Base-by-base conservation (phyloP, 2,113 vertebrate genomes). In the Tylochromis polylepis region DNA sequence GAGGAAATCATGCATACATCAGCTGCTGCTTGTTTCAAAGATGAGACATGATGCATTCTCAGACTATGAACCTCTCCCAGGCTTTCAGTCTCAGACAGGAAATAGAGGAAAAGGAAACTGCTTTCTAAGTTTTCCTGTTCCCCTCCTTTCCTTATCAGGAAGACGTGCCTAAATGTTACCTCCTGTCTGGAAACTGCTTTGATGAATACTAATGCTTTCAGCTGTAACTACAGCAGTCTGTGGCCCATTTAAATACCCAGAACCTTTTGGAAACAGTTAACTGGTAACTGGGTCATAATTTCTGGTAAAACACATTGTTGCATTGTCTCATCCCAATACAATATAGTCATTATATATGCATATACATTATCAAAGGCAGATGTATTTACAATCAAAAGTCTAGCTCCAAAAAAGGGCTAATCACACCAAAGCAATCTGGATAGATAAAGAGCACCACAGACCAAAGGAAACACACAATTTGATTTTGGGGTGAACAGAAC, bases 1-100 rank as follows among this genome's bases (percentile, higher is more conserved):
- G 51, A 86, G 78, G 56, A 80, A 85, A 34, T 62, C 67, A 82
- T 84, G 89, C 92, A 85, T 60, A 56, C 85, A 90, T 85, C 59
- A 83, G 81, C 55, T 31, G 79, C 55, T 82, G 57, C 82, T 83
- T 46, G 78, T 29, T 65, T 82, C 87, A 80, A 38, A 43, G 79
- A 80, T 57, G 49, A 80, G 85, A 56, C 20, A 4, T 4, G 53
- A 77, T 53, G 70, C 82, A 72, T 38, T 70, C 20, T 24, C 60
- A 36, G 67, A 78, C 41, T 3, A 58, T 85, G 60, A 85, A 49
- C 20, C 49, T 59, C 82, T 70, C 24, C 24, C 6, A 84, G 83
- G 55, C 77, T 38, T 58, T 89, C 27, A 85, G 36, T 58, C 27
- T 67, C 79, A 83, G 36, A 83, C 75, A 77, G 80, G 78, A 85